A percentile compares a stretch with the other conserved stretches of the same genome.
Conservation (phyloP, 2,888 invertebrate genomes). For the Phaedon cochleariae region DNA sequence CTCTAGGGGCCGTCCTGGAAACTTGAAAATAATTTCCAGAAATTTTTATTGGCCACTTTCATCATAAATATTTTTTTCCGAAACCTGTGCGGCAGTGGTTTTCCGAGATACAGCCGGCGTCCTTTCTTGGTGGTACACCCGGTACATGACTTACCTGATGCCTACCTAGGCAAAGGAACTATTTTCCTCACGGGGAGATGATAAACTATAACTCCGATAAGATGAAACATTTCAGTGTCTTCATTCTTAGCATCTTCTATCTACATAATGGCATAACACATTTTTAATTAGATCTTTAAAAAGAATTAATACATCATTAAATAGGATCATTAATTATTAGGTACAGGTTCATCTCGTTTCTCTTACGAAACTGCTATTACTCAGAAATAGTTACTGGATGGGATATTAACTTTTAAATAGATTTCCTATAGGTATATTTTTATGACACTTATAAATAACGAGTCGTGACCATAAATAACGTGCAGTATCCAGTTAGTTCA, state of each 20-base stretch:
- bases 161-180: no score
- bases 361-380: background rate
- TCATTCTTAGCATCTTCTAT: background rate
- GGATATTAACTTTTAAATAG: slow-evolving; percentile 12
- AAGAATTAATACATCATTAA: slow-evolving; percentile 8
- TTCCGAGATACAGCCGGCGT: no score
- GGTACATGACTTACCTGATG: no score
- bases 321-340: slow-evolving; percentile 3
- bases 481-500: background rate
- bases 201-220: background rate
- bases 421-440: slow-evolving; percentile 12
- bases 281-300: slow-evolving; percentile 11
- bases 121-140: no score
- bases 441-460: slow-evolving; percentile 11
- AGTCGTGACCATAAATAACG: slow-evolving; percentile 3
- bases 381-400: background rate
- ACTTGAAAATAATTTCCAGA: no score
- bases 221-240: background rate
- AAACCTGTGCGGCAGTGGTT: no score
- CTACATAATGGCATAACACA: background rate
- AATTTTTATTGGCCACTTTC: no score
- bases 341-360: slow-evolving; percentile 1
- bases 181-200: no score
- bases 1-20: no score
- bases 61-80: no score